Base-by-base conservation (phyloP, 2,797 vertebrate genomes). In the Nyctalus aviator region DNA sequence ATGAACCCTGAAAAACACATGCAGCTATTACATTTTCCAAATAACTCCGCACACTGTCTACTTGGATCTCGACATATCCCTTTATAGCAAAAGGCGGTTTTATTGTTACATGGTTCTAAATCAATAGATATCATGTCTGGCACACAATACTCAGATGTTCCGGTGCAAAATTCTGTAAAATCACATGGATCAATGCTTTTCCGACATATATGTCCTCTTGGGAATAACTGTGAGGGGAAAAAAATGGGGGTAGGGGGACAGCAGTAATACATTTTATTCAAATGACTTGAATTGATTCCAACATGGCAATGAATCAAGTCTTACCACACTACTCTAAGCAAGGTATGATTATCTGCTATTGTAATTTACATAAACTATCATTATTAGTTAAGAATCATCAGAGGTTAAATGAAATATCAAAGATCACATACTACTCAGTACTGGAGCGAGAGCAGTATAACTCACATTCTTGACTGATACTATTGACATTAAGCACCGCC, bases 291-390 rank as follows among this genome's bases (percentile, higher is more conserved):
- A 95, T 69, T 92, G 44, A 82, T 94, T 66, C 23, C 48, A n/a
- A 62, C 66, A 88, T 81, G 95, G 92, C 88, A 96, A 96, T 96
- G 95, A 96, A 96, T 96, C 94, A 97, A 73, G 20, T 91, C 90
- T 91, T 95, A 89, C 77, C n/a, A 79, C 73, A 69, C 46, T 89
- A 95, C 64, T 96, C 84, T 75, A 94, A 96, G 90, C 37, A 82
- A 96, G 82, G 89, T 93, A 88, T 96, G 94, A 97, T 96, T 96
- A 97, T 93, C 87, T 95, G 71, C 93, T 94, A 94, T 97, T 96
- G 94, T 97, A 95, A 97, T 93, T 97, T 96, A 96, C 89, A 96
- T 95, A 96, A 97, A 96, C 90, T 96, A 85, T 93, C 8, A 1
- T 93, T 81, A 93, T 35, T 35, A 94, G 86, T 95, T 96, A 91